phyloP scores from a whole-genome alignment of 2,113 vertebrate species.

The Aptenodytes forsteri region DNA sequence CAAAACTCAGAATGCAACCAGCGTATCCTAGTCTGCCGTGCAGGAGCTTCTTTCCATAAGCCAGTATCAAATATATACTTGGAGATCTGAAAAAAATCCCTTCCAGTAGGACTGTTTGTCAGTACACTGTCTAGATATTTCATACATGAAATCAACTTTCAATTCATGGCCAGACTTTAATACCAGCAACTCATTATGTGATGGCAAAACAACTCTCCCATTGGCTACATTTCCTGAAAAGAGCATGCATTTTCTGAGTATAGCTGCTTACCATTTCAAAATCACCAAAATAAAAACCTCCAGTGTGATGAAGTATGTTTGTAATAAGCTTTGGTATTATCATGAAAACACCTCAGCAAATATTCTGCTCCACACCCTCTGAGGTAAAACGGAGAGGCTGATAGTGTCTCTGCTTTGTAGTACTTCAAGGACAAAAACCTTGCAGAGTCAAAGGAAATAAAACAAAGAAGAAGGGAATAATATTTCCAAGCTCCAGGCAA shows the following conservation, averaged over 20 bases:
- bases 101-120: not conserved
- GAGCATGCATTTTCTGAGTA: not conserved
- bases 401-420: not conserved
- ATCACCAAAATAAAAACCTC: not conserved
- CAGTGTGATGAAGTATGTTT: not conserved
- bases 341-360: constrained; percentile 1
- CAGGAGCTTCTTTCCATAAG: not conserved
- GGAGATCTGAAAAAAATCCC: not conserved
- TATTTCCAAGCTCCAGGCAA: not conserved
- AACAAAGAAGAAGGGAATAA: not conserved
- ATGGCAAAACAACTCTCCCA: not conserved
- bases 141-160: not conserved
- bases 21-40: not conserved
- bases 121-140: not conserved
- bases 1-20: not conserved
- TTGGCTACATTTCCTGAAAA: not conserved
- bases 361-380: not conserved
- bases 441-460: not conserved
- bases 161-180: not conserved
- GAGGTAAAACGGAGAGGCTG: not conserved
- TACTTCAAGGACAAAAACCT: constrained; percentile 6
- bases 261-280: constrained; percentile 6
- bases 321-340: not conserved
- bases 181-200: not conserved
- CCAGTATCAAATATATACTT: not conserved